Percentiles rank a stretch among this genome's conserved stretches.
Evolutionary conservation across 2,113 vertebrate genomes (phyloP).

Genomic region (Pongo abelii): DNA sequence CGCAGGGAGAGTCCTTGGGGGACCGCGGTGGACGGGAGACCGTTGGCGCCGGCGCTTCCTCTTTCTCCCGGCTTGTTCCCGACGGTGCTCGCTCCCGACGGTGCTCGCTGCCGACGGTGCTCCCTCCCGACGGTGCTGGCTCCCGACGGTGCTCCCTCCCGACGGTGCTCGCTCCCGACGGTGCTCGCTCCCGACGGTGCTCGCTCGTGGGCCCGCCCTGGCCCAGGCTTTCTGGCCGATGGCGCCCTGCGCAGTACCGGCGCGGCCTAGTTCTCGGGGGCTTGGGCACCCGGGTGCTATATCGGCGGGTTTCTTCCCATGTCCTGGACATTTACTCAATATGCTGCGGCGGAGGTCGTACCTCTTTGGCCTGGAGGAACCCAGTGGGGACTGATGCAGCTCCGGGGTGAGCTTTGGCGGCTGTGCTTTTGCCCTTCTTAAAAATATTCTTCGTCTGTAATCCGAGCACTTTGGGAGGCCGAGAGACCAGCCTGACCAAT

Average conservation of each 20-base stretch:
- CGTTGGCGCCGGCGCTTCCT: not conserved
- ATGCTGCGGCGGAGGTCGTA: not conserved
- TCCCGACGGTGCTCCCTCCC: too few species aligned
- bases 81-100: too few species aligned
- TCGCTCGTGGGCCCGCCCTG: not conserved
- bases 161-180: too few species aligned
- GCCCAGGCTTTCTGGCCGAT: not conserved
- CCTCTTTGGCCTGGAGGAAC: not conserved
- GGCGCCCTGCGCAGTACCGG: not conserved
- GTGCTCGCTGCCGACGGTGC: too few species aligned
- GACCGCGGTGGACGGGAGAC: not conserved
- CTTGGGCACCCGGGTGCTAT: not conserved
- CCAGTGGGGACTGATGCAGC: not conserved
- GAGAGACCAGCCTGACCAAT: too few species aligned
- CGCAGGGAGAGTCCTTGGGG: not conserved
- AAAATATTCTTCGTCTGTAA: not conserved
- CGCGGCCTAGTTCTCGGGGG: not conserved
- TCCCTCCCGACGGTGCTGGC: too few species aligned
- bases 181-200: too few species aligned
- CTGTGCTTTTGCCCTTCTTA: not conserved
- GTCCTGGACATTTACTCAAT: rapidly evolving
- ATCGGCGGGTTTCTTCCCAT: not conserved
- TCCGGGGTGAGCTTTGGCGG: not conserved
- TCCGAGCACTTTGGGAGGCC: too few species aligned
- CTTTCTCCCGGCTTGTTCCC: not conserved